A percentile compares a stretch with the other conserved stretches of the same genome.
These are phyloP conservation scores for Orius laevigatus DNA, from an alignment of 1,140 invertebrate genomes.

Conservation along the genomic window DNA sequence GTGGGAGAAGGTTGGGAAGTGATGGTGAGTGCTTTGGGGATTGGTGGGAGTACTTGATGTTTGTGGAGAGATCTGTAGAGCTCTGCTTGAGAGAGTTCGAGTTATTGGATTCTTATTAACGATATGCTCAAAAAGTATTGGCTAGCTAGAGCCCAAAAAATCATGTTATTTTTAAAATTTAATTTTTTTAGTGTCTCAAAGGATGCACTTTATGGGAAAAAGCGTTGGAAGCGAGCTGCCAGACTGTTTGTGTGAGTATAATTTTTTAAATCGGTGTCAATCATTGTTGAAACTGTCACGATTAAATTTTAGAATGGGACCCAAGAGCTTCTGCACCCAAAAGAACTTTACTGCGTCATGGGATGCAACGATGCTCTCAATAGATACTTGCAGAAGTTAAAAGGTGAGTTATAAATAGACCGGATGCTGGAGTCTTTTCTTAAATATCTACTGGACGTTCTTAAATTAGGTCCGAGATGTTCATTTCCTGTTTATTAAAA, in stretches of 20 bases:
- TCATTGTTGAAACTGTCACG: too few species aligned
- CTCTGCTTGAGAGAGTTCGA: background rate
- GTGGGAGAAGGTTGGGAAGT: background rate
- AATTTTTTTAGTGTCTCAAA: slow-evolving; percentile 43
- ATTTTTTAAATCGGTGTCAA: too few species aligned
- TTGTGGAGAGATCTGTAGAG: too few species aligned
- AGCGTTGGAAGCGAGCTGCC: slow-evolving; percentile 46
- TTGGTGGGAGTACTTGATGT: too few species aligned
- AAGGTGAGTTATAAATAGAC: slow-evolving; percentile 32
- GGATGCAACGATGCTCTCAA: slow-evolving; percentile 58
- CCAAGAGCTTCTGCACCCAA: slow-evolving; percentile 41
- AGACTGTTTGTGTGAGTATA: slow-evolving; percentile 51
- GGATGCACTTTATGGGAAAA: slow-evolving; percentile 49
- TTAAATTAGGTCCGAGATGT: too few species aligned
- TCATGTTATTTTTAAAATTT: background rate
- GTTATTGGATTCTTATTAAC: background rate
- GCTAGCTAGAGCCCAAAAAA: background rate
- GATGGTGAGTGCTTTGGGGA: too few species aligned
- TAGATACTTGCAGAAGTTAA: slow-evolving; percentile 50
- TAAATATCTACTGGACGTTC: too few species aligned
- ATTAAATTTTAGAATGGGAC: slow-evolving; percentile 53
- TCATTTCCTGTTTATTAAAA: too few species aligned
- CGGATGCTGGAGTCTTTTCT: too few species aligned
- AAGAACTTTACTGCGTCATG: slow-evolving; percentile 59
- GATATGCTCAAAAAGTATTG: background rate